Evolutionary conservation across 2,113 vertebrate genomes (phyloP).

Genomic region (Tachycineta bicolor): DNA sequence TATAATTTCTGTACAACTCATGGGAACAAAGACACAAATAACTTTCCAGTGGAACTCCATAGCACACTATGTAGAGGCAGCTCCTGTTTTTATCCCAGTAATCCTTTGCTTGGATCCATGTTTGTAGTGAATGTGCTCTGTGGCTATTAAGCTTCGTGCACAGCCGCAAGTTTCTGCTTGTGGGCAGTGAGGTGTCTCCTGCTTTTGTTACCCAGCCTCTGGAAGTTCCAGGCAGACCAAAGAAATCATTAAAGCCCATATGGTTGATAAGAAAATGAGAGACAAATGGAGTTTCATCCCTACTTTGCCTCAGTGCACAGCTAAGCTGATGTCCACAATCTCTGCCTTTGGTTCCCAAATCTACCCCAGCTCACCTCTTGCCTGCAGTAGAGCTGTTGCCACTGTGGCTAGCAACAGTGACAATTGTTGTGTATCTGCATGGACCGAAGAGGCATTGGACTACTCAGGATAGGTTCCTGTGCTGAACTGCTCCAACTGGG

Average conservation of each 20-base stretch:
- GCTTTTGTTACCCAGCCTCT: neutral
- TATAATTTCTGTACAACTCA: neutral
- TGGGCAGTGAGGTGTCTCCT: neutral
- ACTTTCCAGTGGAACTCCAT: neutral
- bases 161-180: neutral
- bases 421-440: neutral
- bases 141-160: accelerated
- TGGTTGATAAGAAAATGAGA: neutral
- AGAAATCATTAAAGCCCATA: neutral
- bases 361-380: neutral
- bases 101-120: neutral
- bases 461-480: neutral
- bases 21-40: neutral
- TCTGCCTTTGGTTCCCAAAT: neutral
- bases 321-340: neutral
- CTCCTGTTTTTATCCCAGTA: neutral
- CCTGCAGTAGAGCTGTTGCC: neutral
- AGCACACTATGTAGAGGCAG: neutral
- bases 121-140: accelerated
- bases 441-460: neutral
- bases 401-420: neutral
- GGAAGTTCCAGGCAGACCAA: neutral
- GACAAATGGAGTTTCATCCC: neutral
- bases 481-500: neutral
- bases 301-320: neutral